phyloP scores from a whole-genome alignment of 2,113 vertebrate species.

The Macaca mulatta region DNA sequence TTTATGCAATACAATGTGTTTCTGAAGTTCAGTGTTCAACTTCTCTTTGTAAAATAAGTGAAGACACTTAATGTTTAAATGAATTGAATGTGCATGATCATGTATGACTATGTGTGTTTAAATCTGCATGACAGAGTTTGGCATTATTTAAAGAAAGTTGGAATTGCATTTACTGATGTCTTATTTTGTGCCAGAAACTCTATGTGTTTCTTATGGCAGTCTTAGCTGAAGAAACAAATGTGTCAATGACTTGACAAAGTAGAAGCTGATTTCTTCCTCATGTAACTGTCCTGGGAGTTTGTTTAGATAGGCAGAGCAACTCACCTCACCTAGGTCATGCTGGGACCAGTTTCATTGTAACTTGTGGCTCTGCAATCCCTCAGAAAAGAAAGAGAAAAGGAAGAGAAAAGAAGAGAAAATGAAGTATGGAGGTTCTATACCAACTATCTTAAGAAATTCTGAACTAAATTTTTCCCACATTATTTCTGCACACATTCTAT shows the following conservation, averaged over 20 bases:
- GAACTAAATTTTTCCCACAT: neutral
- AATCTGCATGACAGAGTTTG: neutral
- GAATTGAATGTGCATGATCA: neutral
- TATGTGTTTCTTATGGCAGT: neutral
- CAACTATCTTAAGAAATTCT: neutral
- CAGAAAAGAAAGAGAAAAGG: no score
- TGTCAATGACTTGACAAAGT: neutral
- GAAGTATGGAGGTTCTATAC: neutral
- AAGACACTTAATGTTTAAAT: neutral
- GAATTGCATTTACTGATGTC: neutral
- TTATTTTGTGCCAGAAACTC: neutral
- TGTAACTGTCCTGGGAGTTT: neutral
- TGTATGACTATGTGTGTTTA: neutral
- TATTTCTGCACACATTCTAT: neutral
- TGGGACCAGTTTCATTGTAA: neutral
- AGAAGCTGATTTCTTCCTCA: neutral
- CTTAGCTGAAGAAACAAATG: neutral
- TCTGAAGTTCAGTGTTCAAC: neutral
- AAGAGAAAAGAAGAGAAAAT: neutral
- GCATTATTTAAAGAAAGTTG: neutral
- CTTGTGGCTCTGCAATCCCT: neutral
- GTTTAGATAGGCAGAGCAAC: neutral
- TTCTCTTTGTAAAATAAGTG: conserved; percentile 19
- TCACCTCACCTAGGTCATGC: neutral
- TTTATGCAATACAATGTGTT: neutral